Base-by-base conservation (phyloP, 2,113 vertebrate genomes). In the Abramis brama region DNA sequence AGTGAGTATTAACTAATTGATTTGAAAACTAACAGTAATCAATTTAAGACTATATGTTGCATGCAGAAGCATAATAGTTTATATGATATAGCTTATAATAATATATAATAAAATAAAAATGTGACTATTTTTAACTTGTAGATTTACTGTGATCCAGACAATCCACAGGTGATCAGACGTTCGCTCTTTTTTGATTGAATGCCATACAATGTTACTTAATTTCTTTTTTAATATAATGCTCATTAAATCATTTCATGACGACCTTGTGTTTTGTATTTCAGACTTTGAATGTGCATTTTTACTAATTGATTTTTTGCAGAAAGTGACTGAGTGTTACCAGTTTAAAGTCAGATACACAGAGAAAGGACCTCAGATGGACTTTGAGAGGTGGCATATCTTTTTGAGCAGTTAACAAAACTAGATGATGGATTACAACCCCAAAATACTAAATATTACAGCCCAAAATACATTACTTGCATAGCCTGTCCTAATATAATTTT, bases 261-360 rank as follows among this genome's bases (percentile, higher is more conserved):
- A 75, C 6, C n/a, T 75, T 74, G 23, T 25, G 39, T 74, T 75
- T 1, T 62, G 23, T 27, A 25, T 74, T 74, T 47, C n/a, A 75
- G 73, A 74, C 23, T 73, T 45, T 74, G 5, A 75, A 75, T 50
- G 4, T 50, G 10, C 59, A 25, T 80, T 78, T 62, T 50, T 11
- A 7, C 27, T 27, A 27, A 27, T 27, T 27, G 27, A 27, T 77
- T 19, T 81, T 83, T 91, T 96, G 91, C 93, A 99, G 98, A 96
- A 94, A 36, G 93, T 98, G 90, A 98, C 97, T 33, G 98, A 99
- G 91, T 96, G 94, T 91, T 99, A 99, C 90, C 97, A 98, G 89
- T 99, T 99, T 93, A 97, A 94, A 90, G 96, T 99, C 94, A 96
- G 96, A 79, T 99, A 99, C 76, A 96, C 95, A 33, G 77, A 89